Evolutionary conservation across 1,140 invertebrate genomes (phyloP).

Genomic region (Dendroctonus valens): DNA sequence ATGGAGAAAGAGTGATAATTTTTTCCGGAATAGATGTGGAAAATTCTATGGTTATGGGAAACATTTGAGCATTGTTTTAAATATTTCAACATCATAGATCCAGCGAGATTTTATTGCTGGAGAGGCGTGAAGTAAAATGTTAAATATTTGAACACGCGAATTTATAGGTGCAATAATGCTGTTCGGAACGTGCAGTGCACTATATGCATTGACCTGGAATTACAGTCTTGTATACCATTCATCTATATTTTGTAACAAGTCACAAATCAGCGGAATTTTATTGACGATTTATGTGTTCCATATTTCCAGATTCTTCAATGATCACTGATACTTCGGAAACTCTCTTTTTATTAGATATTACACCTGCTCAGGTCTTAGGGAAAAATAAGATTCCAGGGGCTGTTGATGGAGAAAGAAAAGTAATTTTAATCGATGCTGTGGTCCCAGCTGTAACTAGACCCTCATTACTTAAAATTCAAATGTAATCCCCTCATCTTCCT

Average conservation of each 20-base stretch:
- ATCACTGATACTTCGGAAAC: too few relatives aligned
- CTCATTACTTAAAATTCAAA: conserved; percentile 25
- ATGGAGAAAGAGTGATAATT: conserved; percentile 3
- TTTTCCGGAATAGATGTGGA: background rate
- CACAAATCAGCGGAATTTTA: too few relatives aligned
- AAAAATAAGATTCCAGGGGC: too few relatives aligned
- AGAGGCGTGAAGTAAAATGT: conserved; percentile 2
- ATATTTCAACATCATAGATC: conserved; percentile 5
- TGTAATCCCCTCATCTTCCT: conserved; percentile 8
- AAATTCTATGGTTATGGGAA: background rate
- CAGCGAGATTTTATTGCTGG: conserved; percentile 3
- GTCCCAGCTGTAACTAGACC: conserved; percentile 4
- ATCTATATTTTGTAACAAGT: too few relatives aligned
- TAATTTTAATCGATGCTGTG: background rate
- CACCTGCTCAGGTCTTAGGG: too few relatives aligned
- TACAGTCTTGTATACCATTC: background rate
- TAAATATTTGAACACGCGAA: conserved; percentile 2
- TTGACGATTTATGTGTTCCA: too few relatives aligned
- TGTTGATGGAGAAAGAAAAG: too few relatives aligned
- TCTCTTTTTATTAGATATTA: too few relatives aligned
- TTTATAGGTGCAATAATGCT: conserved; percentile 4
- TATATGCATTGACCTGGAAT: background rate
- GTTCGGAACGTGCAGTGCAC: background rate
- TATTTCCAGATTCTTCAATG: too few relatives aligned
- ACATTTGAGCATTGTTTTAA: conserved; percentile 3